Percentiles rank a stretch among this genome's conserved stretches.
phyloP scores from a whole-genome alignment of 2,797 vertebrate species.

The Myotis daubentonii region DNA sequence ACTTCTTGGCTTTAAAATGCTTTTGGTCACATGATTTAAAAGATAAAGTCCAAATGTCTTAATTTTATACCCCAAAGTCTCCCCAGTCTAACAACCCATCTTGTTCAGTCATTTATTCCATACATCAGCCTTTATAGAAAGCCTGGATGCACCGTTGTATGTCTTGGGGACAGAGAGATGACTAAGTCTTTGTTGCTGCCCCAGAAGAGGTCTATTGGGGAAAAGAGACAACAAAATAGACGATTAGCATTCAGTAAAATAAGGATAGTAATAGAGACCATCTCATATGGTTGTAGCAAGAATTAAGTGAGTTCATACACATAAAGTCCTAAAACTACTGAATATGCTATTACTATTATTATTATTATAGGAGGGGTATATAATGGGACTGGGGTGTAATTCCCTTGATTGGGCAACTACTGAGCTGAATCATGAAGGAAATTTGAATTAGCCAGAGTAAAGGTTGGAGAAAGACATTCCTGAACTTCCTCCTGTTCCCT shows the following conservation, averaged over 20 bases:
- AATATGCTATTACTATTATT: not conserved
- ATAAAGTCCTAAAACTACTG: not conserved
- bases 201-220: not conserved
- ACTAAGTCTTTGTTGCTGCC: not conserved
- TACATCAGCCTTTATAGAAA: too few relatives aligned
- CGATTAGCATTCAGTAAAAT: not conserved
- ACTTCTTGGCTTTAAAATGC: constrained; percentile 1
- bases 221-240: not conserved
- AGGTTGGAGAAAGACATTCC: not conserved
- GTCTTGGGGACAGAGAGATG: not conserved
- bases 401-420: not conserved
- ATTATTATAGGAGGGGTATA: not conserved
- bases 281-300: not conserved
- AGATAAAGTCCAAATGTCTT: not conserved
- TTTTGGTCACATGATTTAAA: not conserved
- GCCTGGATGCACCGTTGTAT: too few relatives aligned
- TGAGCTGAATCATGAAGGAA: not conserved
- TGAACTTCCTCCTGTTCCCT: not conserved
- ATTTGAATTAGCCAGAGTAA: not conserved
- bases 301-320: not conserved
- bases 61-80: not conserved
- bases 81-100: not conserved
- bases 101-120: not conserved
- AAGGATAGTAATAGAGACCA: not conserved
- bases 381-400: not conserved